Percentiles rank a stretch among this genome's conserved stretches.
Conservation (phyloP, 2,888 invertebrate genomes). For the Tetramorium bicarinatum region DNA sequence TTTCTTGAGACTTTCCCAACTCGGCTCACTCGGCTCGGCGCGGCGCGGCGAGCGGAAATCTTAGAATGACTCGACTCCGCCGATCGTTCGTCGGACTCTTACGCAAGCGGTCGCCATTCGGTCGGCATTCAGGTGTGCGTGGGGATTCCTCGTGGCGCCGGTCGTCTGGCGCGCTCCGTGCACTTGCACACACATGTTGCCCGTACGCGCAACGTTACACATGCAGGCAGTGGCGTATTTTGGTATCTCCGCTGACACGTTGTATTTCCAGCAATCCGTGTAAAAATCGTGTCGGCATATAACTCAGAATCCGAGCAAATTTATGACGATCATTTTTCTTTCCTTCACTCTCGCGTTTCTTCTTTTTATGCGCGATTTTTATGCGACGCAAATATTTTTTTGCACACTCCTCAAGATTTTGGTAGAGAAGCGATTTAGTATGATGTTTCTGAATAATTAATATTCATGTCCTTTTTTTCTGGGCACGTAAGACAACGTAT, state of each 20-base stretch:
- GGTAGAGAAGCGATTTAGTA: neutral
- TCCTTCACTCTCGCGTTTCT: neutral
- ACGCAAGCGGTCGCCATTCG: conserved; percentile 72
- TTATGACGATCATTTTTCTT: conserved; percentile 8
- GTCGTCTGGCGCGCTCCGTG: conserved; percentile 77
- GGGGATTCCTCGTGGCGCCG: conserved; percentile 83
- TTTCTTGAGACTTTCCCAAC: conserved; percentile 18
- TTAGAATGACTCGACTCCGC: conserved; percentile 61
- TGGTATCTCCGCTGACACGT: neutral
- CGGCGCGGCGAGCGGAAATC: conserved; percentile 36
- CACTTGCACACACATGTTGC: conserved; percentile 21
- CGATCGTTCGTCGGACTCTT: conserved; percentile 70
- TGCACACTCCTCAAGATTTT: neutral
- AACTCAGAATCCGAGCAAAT: neutral
- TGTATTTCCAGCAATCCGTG: neutral
- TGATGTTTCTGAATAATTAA: neutral
- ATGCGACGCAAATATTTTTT: neutral
- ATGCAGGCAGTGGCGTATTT: conserved; percentile 37
- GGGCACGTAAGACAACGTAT: neutral
- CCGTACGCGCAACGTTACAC: conserved; percentile 28
- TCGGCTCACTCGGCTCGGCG: neutral
- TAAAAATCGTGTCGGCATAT: neutral
- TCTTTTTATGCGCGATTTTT: neutral
- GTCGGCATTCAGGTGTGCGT: conserved; percentile 71
- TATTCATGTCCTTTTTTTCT: neutral